Conservation (phyloP, 2,888 invertebrate genomes). For the Aproaerema taeniolella region DNA sequence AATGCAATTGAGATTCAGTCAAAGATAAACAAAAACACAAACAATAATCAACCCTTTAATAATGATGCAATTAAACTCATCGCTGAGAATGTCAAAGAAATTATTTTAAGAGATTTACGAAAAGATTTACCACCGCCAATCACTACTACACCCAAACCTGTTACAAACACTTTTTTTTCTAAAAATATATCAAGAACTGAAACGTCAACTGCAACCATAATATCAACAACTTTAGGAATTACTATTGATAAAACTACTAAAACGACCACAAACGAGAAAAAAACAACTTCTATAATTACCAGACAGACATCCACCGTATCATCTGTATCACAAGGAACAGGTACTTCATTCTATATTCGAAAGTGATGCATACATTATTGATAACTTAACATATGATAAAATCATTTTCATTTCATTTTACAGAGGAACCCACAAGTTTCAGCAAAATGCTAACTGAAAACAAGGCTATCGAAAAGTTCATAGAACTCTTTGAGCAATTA, state of each 20-base stretch:
- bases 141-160: neutral
- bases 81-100: slow-evolving; percentile 45
- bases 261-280: neutral
- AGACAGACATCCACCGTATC: neutral
- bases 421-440: slow-evolving; percentile 2
- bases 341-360: no score
- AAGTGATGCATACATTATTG: no score
- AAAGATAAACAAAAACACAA: no score
- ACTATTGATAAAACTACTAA: neutral
- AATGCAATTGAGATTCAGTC: no score
- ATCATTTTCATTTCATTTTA: neutral
- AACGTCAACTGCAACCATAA: neutral
- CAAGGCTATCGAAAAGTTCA: slow-evolving; percentile 36
- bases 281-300: neutral
- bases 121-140: slow-evolving; percentile 11
- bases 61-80: no score
- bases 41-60: no score
- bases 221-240: neutral
- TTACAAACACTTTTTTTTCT: neutral
- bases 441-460: slow-evolving; percentile 23
- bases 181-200: neutral
- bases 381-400: no score
- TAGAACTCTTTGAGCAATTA: slow-evolving; percentile 41
- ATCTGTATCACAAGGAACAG: no score
- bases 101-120: slow-evolving; percentile 45